These are phyloP conservation scores for Harpalus rubripes DNA, from an alignment of 2,888 invertebrate genomes.

Conservation along the genomic window DNA sequence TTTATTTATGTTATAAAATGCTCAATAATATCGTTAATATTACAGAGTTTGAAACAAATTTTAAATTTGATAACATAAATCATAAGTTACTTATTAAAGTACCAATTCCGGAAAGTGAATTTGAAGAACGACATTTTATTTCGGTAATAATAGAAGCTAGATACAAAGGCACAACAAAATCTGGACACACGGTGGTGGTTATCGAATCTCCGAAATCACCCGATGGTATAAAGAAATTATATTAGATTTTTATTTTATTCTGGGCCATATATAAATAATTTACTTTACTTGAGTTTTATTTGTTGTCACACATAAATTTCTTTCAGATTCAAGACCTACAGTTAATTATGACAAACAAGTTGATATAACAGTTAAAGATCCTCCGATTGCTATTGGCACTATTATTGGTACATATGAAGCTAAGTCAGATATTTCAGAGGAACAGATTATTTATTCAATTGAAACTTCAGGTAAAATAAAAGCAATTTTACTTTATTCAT, in stretches of 20 bases:
- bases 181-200: slow-evolving; percentile 11
- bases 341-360: neutral
- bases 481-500: too few species aligned
- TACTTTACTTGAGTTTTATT: neutral
- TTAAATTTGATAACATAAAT: neutral
- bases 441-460: neutral
- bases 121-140: neutral
- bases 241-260: neutral
- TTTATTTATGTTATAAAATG: neutral
- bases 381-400: neutral
- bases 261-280: neutral
- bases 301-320: neutral
- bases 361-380: neutral
- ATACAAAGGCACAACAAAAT: neutral
- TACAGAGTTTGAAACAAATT: neutral
- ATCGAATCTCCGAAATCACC: slow-evolving; percentile 7
- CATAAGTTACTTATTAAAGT: neutral
- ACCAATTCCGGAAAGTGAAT: neutral
- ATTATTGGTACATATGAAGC: neutral
- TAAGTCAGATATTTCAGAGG: neutral
- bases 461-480: neutral
- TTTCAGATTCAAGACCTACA: neutral
- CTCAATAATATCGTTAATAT: neutral
- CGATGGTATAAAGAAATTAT: slow-evolving; percentile 3
- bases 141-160: neutral